phyloP scores from a whole-genome alignment of 2,113 vertebrate species.

The Varanus komodoensis region DNA sequence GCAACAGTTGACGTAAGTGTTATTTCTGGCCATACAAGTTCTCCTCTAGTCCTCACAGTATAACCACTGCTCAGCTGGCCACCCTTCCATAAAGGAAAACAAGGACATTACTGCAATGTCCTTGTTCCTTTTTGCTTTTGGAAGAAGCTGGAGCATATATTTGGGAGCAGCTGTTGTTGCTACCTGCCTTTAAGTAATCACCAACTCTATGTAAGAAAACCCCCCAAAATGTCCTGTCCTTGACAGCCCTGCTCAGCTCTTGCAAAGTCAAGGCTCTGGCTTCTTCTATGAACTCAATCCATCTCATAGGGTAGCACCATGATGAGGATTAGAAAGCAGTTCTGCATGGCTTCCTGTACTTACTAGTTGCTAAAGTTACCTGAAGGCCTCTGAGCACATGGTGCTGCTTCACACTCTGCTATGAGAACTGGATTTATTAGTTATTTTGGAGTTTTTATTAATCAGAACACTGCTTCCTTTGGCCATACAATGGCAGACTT shows the following conservation, averaged over 20 bases:
- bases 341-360: background rate
- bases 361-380: background rate
- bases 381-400: background rate
- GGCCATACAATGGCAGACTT: background rate
- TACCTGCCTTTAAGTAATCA: too few relatives aligned
- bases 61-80: background rate
- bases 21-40: too few relatives aligned
- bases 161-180: background rate
- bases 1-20: background rate
- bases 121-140: background rate
- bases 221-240: too few relatives aligned
- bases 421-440: background rate
- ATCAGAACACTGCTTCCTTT: background rate
- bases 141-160: background rate
- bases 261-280: too few relatives aligned
- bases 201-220: too few relatives aligned
- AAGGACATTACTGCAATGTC: background rate
- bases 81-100: background rate
- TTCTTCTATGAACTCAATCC: too few relatives aligned
- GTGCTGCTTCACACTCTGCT: background rate
- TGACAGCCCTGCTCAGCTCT: too few relatives aligned
- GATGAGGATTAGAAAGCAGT: background rate
- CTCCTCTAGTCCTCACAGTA: background rate
- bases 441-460: background rate
- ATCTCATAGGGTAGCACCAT: background rate